Conservation (phyloP, 2,113 vertebrate species). For the Gopherus flavomarginatus region DNA sequence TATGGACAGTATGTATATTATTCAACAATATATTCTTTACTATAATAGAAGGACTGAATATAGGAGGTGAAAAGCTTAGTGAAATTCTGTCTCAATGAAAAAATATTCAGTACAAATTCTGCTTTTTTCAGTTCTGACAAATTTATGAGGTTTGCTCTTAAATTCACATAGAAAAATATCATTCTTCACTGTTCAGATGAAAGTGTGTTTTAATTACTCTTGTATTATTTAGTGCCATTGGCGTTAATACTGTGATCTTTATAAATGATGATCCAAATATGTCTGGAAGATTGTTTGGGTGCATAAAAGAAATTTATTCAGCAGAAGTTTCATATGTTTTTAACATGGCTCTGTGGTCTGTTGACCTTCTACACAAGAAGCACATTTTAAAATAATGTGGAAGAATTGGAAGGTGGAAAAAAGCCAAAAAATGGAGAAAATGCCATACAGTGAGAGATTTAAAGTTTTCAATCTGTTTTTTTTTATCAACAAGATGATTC, state of each 20-base stretch:
- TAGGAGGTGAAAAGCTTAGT: not conserved
- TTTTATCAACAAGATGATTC: not conserved
- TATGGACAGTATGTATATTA: not conserved
- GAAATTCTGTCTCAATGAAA: not conserved
- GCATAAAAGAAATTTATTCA: conserved; percentile 28
- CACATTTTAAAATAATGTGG: conserved; percentile 29
- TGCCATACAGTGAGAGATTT: not conserved
- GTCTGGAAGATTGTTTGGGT: conserved; percentile 47
- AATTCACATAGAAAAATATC: not conserved
- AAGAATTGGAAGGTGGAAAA: conserved; percentile 11
- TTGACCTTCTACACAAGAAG: conserved; percentile 48
- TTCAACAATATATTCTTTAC: not conserved
- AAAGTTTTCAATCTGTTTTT: not conserved
- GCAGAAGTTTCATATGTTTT: not conserved
- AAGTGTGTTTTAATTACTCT: conserved; percentile 49
- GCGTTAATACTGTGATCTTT: conserved; percentile 44
- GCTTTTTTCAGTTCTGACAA: not conserved
- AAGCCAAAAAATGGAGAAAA: conserved; percentile 7
- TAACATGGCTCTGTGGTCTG: conserved; percentile 44
- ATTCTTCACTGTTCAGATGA: conserved; percentile 29
- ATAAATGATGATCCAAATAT: conserved; percentile 65
- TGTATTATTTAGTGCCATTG: conserved; percentile 28
- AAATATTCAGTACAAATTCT: not conserved
- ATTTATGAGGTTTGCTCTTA: not conserved
- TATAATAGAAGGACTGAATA: not conserved